Percentiles rank a stretch among this genome's conserved stretches.
Evolutionary conservation across 2,113 vertebrate species (phyloP).

Genomic region (Callocephalon fimbriatum): DNA sequence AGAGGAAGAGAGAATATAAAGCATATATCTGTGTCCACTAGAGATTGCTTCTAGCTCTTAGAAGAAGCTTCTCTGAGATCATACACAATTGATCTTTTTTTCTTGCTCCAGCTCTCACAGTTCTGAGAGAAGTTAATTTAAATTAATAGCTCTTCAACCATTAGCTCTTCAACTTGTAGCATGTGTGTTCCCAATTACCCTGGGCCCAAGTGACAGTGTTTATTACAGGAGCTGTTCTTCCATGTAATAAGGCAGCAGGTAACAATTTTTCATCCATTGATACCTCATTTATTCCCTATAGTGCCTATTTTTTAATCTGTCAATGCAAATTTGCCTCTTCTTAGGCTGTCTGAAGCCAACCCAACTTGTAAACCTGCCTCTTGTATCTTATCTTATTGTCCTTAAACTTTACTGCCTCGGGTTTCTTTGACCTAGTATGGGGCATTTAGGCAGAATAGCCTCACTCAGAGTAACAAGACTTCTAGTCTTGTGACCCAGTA

Average conservation of each 20-base stretch:
- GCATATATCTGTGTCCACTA: not conserved
- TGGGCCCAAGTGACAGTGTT: not conserved
- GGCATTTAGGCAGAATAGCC: not conserved
- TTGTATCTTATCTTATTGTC: not conserved
- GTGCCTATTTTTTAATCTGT: not conserved
- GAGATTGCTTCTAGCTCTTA: not conserved
- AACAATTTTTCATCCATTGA: not conserved
- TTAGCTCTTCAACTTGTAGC: not conserved
- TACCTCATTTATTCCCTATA: not conserved
- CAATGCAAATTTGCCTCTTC: not conserved
- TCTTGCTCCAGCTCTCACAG: not conserved
- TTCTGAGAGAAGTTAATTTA: not conserved
- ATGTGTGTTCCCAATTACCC: rapidly evolving
- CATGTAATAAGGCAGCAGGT: not conserved
- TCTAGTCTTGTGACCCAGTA: not conserved
- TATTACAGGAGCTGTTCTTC: not conserved
- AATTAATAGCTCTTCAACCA: not conserved
- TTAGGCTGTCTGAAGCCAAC: not conserved
- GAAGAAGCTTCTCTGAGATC: not conserved
- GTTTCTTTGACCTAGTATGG: not conserved
- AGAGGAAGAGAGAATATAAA: not conserved
- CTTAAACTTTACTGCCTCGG: not conserved
- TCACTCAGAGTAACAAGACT: not conserved
- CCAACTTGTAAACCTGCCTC: not conserved
- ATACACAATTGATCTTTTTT: rapidly evolving